Evolutionary conservation across 2,113 vertebrate species (phyloP).

Genomic region (Cariama cristata): DNA sequence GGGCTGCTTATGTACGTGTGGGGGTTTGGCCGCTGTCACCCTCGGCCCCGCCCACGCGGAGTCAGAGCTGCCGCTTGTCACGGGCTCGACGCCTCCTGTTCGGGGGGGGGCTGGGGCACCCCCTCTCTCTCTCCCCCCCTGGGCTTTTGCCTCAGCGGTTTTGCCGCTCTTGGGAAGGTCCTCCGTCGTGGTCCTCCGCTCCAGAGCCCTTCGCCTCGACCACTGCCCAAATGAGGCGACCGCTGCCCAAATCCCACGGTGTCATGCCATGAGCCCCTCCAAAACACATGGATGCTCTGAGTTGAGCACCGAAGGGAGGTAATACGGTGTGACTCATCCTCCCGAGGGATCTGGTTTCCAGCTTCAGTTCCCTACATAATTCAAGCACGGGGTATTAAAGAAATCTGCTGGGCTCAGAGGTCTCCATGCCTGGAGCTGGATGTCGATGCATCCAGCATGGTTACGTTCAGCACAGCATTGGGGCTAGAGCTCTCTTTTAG

Average conservation of each 20-base stretch:
- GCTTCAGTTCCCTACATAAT: neutral
- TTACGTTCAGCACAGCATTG: neutral
- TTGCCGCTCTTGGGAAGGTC: too few species aligned
- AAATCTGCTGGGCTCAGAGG: neutral
- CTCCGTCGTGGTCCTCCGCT: too few species aligned
- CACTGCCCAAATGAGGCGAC: neutral
- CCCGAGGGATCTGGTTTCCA: neutral
- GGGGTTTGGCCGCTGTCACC: too few species aligned
- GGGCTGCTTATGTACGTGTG: too few species aligned
- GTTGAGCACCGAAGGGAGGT: neutral
- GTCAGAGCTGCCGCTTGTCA: too few species aligned
- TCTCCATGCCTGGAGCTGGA: neutral
- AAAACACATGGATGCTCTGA: neutral
- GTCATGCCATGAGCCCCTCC: neutral
- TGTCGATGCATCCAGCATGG: accelerated
- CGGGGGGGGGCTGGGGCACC: too few species aligned
- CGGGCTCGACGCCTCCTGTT: too few species aligned
- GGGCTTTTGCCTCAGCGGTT: too few species aligned
- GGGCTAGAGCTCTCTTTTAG: neutral
- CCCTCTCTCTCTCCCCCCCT: too few species aligned
- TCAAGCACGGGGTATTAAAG: neutral
- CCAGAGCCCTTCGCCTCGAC: too few species aligned
- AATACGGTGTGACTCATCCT: neutral
- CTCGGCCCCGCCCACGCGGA: too few species aligned
- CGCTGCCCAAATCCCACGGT: neutral